Base-by-base conservation (phyloP, 2,888 invertebrate genomes). In the Eupithecia centaureata region DNA sequence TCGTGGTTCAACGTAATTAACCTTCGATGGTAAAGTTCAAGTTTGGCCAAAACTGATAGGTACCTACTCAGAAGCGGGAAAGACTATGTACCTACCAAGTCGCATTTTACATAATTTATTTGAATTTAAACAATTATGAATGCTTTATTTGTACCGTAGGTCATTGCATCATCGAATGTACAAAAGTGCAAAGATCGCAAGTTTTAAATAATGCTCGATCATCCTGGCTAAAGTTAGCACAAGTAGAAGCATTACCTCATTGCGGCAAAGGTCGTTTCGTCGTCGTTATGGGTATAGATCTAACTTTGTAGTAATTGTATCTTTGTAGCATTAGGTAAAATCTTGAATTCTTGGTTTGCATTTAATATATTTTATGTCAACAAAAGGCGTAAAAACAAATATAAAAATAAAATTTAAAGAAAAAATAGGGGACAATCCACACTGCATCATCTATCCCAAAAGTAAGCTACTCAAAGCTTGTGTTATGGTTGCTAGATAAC, bases 21-120 rank as follows among this genome's bases (percentile, higher is more conserved):
- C 58, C 58, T 35, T 5, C 25, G 27, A 51, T 25, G 15, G 35
- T 27, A 32, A 64, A 51, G 35, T 59, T 64, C 33, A 52, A 59
- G 18, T 5, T 25, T 15, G 47, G 15, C 47, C 27, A 27, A 58
- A 64, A 51, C 35, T 35, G 33, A 33, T 51, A 59, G 22, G 32
- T 47, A 57, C 28, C 8, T 38, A 60, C 32, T 42, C 18, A 2
- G 18, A 42, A 42, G 8, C n/a, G 42, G 38, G 4, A 38, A 38
- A 38, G n/a, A 1, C n/a, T 5, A 35, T 13, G 33, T 35, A 35
- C 3, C 35, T 35, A 15, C 35, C 4, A 35, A 15, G 35, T 35
- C 3, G 7, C 1, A n/a, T 38, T 38, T n/a, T 7, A n/a, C 7
- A 7, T 38, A 38, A 38, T n/a, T 38, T 38, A 7, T n/a, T 38